phyloP scores from a whole-genome alignment of 2,888 invertebrate species.

The Dynastes maya region DNA sequence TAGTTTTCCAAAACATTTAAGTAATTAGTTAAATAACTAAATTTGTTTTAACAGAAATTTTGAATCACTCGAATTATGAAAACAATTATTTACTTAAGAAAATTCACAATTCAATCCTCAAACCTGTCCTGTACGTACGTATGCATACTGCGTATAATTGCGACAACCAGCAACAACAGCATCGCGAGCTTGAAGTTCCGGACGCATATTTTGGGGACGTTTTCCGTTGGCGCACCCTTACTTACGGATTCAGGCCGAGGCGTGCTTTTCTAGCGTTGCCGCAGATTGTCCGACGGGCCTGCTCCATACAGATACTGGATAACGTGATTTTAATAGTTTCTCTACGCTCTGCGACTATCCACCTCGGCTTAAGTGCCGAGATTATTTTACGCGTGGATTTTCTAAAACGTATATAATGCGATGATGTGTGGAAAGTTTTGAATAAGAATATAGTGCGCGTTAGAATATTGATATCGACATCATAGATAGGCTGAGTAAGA shows the following conservation, averaged over 20 bases:
- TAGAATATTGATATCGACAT: no score
- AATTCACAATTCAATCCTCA: background rate
- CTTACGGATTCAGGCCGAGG: constrained; percentile 14
- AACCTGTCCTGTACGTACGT: background rate
- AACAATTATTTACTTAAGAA: no score
- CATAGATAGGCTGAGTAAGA: no score
- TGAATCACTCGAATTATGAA: no score
- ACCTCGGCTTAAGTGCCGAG: constrained; percentile 15
- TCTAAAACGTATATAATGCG: constrained; percentile 15
- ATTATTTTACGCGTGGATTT: constrained; percentile 40
- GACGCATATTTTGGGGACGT: constrained; percentile 18
- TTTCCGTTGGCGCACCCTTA: constrained; percentile 17
- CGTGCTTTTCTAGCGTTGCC: constrained; percentile 66
- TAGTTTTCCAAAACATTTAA: no score
- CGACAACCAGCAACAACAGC: constrained; percentile 10
- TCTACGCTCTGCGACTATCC: constrained; percentile 20
- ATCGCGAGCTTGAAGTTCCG: background rate
- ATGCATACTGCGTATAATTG: background rate
- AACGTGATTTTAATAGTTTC: constrained; percentile 66
- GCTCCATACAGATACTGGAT: constrained; percentile 66
- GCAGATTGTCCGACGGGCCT: constrained; percentile 67
- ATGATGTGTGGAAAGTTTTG: constrained; percentile 11
- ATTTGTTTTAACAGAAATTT: no score
- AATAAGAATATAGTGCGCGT: background rate
- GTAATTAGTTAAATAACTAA: no score